phyloP scores from a whole-genome alignment of 1,140 invertebrate genomes.

The Goniozus legneri region DNA sequence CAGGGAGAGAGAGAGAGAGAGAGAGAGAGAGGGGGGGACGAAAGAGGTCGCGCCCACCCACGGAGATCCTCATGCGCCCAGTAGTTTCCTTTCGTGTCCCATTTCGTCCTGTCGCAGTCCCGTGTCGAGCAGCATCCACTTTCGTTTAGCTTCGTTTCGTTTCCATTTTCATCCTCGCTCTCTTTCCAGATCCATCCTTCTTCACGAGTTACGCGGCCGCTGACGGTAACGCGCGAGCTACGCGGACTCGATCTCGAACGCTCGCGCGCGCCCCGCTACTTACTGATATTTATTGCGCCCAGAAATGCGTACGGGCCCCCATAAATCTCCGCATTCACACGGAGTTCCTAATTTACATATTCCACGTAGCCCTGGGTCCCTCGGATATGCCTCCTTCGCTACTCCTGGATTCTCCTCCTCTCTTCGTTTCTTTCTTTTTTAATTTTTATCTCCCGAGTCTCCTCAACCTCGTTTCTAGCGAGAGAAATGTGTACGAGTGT shows the following conservation, averaged over 20 bases:
- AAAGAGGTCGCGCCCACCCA: constrained; percentile 32
- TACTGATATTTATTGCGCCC: constrained; percentile 54
- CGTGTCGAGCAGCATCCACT: background rate
- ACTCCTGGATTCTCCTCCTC: background rate
- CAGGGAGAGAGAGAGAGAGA: constrained; percentile 1
- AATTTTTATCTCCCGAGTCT: constrained; percentile 12
- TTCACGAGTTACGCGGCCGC: too few species aligned
- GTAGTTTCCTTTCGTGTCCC: too few species aligned
- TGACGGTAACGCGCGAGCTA: background rate
- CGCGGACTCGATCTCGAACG: constrained; percentile 17
- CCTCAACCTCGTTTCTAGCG: constrained; percentile 3
- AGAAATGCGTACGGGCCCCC: constrained; percentile 50
- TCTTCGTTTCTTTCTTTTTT: constrained; percentile 1
- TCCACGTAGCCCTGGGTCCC: constrained; percentile 22
- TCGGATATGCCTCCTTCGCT: constrained; percentile 10
- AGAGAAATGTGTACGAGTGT: background rate
- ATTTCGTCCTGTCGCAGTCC: constrained; percentile 1
- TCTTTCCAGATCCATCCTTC: background rate
- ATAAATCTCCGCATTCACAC: constrained; percentile 55
- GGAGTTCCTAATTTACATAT: constrained; percentile 54
- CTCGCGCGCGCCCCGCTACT: constrained; percentile 45
- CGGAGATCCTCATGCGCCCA: too few species aligned
- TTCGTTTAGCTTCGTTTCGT: constrained; percentile 16
- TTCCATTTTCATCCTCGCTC: constrained; percentile 8
- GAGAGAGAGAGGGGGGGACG: background rate